These are phyloP conservation scores for Sebastes vulpes DNA, from an alignment of 2,797 vertebrate species.

Conservation along the genomic window DNA sequence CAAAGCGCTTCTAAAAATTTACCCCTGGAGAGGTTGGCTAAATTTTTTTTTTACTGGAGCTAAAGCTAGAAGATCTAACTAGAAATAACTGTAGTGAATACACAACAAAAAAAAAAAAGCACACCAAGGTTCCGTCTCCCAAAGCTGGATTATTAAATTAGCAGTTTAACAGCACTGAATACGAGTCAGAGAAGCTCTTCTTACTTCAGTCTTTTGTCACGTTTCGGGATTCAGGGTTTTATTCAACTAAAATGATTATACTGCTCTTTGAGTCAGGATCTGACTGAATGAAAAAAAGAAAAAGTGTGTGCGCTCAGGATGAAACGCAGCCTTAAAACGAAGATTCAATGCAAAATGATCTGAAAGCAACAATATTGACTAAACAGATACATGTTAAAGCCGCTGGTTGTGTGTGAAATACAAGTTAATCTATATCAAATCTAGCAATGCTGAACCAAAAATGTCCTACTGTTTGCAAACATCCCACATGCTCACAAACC, in stretches of 20 bases:
- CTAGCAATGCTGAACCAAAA: neutral
- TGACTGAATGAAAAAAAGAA: neutral
- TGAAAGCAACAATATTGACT: neutral
- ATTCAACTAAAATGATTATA: slow-evolving; percentile 22
- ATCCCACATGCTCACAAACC: neutral
- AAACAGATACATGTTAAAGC: neutral
- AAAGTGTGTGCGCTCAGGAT: neutral
- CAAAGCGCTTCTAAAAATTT: slow-evolving; percentile 40
- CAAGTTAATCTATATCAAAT: neutral
- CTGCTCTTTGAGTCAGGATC: slow-evolving; percentile 1
- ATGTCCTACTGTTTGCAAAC: neutral
- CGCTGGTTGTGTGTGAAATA: neutral
- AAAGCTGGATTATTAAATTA: slow-evolving; percentile 55
- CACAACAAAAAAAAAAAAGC: slow-evolving; percentile 13
- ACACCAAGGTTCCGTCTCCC: slow-evolving; percentile 25
- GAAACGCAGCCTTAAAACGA: neutral
- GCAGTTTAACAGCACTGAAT: slow-evolving; percentile 34
- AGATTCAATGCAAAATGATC: neutral
- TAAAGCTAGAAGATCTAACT: slow-evolving; percentile 43
- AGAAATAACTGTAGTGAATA: slow-evolving; percentile 31
- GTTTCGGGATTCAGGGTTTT: slow-evolving; percentile 13
- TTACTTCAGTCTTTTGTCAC: slow-evolving; percentile 15
- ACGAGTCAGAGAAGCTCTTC: slow-evolving; percentile 7
- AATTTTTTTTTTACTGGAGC: slow-evolving; percentile 41
- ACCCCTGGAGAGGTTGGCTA: slow-evolving; percentile 38